Conservation (phyloP, 92 coral and sea anemone species). For the Palythoa grandiflora region DNA sequence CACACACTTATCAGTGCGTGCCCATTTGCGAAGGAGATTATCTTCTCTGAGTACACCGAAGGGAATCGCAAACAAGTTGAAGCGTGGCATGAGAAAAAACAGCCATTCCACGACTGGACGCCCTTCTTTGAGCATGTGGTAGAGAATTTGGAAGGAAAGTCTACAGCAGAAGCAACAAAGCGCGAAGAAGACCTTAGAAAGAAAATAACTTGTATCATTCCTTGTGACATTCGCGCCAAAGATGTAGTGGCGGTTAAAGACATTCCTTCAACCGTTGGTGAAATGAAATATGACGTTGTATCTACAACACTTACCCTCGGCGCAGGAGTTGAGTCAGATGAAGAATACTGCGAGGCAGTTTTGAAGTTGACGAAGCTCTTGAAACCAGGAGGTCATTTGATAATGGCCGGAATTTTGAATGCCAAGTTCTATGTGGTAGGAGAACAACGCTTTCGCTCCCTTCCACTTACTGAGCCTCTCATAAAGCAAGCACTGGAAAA, state of each 20-base stretch:
- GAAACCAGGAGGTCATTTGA: too few species aligned
- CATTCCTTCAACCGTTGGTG: neutral
- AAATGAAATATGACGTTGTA: neutral
- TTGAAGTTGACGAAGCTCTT: neutral
- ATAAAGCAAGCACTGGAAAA: neutral
- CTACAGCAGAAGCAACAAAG: conserved; percentile 4
- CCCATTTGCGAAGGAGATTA: conserved; percentile 52
- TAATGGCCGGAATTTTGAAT: conserved; percentile 22
- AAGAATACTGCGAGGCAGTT: conserved; percentile 18
- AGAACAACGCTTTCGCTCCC: neutral
- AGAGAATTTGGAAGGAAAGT: conserved; percentile 48
- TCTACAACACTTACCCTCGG: neutral
- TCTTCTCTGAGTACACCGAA: conserved; percentile 59
- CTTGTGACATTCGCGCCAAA: conserved; percentile 19
- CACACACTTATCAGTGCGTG: conserved; percentile 50
- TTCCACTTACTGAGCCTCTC: neutral
- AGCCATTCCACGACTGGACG: conserved; percentile 13
- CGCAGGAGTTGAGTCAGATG: neutral
- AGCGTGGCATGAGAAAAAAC: conserved; percentile 47
- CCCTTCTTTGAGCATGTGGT: conserved; percentile 54
- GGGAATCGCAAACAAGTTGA: conserved; percentile 53
- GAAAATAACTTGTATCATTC: conserved; percentile 56
- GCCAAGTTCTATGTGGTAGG: neutral
- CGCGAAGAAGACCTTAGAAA: conserved; percentile 53
- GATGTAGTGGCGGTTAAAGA: neutral